Percentiles rank a stretch among this genome's conserved stretches.
Conservation (phyloP, 2,888 invertebrate species). For the Eulithis prunata region DNA sequence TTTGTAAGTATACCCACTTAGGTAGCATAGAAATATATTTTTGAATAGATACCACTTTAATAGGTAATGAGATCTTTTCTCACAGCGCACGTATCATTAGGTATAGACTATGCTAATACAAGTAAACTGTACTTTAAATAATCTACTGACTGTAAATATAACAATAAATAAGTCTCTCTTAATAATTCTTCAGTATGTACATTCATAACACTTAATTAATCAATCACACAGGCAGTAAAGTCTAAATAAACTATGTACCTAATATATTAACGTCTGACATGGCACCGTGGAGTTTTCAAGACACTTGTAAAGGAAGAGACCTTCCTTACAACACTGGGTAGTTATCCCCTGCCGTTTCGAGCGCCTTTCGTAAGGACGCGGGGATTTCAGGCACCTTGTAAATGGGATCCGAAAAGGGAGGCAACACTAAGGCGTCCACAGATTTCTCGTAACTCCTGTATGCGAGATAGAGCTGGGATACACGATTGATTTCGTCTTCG, state of each 20-base stretch:
- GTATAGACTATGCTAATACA: conserved; percentile 13
- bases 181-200: conserved; percentile 32
- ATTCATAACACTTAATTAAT: not conserved
- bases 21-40: conserved; percentile 23
- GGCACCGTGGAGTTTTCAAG: conserved; percentile 55
- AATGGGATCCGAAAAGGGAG: conserved; percentile 73
- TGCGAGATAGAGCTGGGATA: conserved; percentile 69
- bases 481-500: conserved; percentile 68
- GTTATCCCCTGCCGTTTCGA: conserved; percentile 64
- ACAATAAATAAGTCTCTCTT: conserved; percentile 46
- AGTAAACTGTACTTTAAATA: conserved; percentile 4
- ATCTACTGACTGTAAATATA: conserved; percentile 40
- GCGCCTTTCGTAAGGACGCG: conserved; percentile 59
- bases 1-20: conserved; percentile 2
- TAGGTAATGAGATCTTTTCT: conserved; percentile 69
- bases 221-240: not conserved
- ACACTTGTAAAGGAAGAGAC: conserved; percentile 40
- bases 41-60: conserved; percentile 47
- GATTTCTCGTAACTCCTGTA: conserved; percentile 70
- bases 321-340: conserved; percentile 54
- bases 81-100: conserved; percentile 67
- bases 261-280: conserved; percentile 45
- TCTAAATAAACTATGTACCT: not conserved
- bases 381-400: conserved; percentile 72
- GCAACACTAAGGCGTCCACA: conserved; percentile 62